Evolutionary conservation across 37 sponge, comb jelly and placozoan species (phyloP).

Genomic region (Ephydatia muelleri): DNA sequence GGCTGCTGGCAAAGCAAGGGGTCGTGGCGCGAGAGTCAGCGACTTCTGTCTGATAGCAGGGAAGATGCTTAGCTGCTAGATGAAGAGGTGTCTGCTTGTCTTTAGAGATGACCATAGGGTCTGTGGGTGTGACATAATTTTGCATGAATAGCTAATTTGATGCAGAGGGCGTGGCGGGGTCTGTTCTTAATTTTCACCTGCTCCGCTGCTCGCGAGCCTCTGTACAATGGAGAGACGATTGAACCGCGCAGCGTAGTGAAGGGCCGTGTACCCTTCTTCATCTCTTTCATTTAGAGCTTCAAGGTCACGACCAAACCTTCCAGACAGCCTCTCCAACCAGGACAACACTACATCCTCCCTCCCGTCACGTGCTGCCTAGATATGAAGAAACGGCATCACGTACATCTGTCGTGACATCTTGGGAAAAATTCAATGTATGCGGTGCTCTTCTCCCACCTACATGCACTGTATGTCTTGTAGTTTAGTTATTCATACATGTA

Average conservation of each 20-base stretch:
- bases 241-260: slow-evolving; percentile 91
- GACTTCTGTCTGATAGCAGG: slow-evolving; percentile 16
- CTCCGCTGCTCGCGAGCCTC: slow-evolving; percentile 34
- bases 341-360: slow-evolving; percentile 53
- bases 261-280: slow-evolving; percentile 53
- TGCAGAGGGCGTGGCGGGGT: too few species aligned
- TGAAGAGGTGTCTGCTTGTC: slow-evolving; percentile 86
- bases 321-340: slow-evolving; percentile 32
- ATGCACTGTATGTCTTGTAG: too few species aligned
- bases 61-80: slow-evolving; percentile 75
- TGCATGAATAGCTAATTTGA: too few species aligned
- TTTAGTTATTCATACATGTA: too few species aligned
- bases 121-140: too few species aligned
- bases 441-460: too few species aligned
- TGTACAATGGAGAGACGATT: slow-evolving; percentile 66
- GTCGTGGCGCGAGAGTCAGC: slow-evolving; percentile 20
- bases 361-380: slow-evolving; percentile 85
- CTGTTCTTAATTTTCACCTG: slow-evolving; percentile 53
- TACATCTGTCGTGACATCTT: too few species aligned
- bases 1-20: slow-evolving; percentile 30
- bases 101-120: not conserved
- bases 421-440: too few species aligned
- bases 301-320: not conserved
- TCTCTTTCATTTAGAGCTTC: slow-evolving; percentile 39
- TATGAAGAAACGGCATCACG: not conserved